Evolutionary conservation across 2,888 invertebrate species (phyloP).

Genomic region (Apodemia zela): DNA sequence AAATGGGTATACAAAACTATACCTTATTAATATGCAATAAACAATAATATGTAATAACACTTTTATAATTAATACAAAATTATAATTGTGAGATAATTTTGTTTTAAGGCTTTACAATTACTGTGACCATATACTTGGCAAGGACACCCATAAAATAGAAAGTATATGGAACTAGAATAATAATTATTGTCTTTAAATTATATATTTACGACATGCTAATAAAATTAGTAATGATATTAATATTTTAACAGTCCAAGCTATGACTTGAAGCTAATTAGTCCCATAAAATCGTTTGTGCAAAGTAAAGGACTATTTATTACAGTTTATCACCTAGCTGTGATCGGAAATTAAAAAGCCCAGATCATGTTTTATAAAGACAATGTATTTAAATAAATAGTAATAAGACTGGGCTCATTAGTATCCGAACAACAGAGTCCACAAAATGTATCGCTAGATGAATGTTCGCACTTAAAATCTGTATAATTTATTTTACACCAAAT

Average conservation of each 20-base stretch:
- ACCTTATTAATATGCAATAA: conserved; percentile 68
- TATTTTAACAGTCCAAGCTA: conserved; percentile 11
- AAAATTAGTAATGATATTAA: conserved; percentile 22
- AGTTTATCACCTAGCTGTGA: conserved; percentile 48
- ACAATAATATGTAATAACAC: conserved; percentile 63
- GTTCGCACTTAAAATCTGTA: conserved; percentile 76
- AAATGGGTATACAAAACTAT: conserved; percentile 54
- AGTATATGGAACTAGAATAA: conserved; percentile 56
- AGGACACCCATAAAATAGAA: conserved; percentile 63
- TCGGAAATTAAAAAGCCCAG: conserved; percentile 70
- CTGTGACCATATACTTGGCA: conserved; percentile 39
- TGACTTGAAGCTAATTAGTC: too few relatives aligned
- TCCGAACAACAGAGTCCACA: conserved; percentile 70
- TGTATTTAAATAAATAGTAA: conserved; percentile 62
- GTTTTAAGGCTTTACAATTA: conserved; percentile 50
- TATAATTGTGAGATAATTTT: conserved; percentile 78
- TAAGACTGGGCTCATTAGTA: conserved; percentile 74
- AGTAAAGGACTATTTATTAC: background rate
- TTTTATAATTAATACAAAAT: conserved; percentile 69
- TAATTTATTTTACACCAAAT: conserved; percentile 75
- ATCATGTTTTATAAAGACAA: conserved; percentile 48
- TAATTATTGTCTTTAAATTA: conserved; percentile 36
- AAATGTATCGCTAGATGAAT: conserved; percentile 73
- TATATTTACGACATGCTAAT: conserved; percentile 41
- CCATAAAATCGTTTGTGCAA: background rate